Percentiles rank a stretch among this genome's conserved stretches.
Conservation (phyloP, 2,888 invertebrate species). For the Drosophila atroscutellata region DNA sequence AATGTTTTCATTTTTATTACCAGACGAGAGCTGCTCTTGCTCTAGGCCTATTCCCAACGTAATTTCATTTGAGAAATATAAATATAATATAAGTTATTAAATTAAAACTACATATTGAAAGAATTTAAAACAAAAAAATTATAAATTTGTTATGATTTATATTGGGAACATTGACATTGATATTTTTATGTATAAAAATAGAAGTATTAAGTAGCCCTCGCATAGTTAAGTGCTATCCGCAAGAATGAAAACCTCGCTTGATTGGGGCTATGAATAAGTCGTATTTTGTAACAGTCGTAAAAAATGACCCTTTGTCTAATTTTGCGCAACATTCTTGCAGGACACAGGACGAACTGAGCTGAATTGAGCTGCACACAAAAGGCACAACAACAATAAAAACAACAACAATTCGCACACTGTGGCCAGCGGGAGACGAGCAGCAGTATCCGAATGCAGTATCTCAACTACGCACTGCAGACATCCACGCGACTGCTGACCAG, state of each 20-base stretch:
- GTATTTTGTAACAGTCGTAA: conserved; percentile 6
- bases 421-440: conserved; percentile 72
- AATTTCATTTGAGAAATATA: background rate
- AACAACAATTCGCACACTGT: conserved; percentile 68
- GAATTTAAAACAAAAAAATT: background rate
- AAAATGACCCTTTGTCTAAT: conserved; percentile 37
- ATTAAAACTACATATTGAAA: background rate
- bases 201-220: conserved; percentile 6
- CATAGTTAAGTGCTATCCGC: background rate
- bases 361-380: background rate
- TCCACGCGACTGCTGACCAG: conserved; percentile 82
- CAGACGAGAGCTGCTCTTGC: background rate
- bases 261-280: conserved; percentile 8
- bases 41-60: background rate
- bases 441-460: conserved; percentile 83
- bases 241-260: conserved; percentile 3
- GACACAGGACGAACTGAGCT: conserved; percentile 16
- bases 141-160: background rate
- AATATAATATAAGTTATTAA: background rate
- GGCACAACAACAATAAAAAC: background rate
- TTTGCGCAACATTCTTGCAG: conserved; percentile 42
- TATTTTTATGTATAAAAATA: background rate
- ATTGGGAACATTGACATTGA: background rate
- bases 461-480: conserved; percentile 83
- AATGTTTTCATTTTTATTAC: background rate